Conservation (phyloP, 2,888 invertebrate species). For the Ptilodon capucinus region DNA sequence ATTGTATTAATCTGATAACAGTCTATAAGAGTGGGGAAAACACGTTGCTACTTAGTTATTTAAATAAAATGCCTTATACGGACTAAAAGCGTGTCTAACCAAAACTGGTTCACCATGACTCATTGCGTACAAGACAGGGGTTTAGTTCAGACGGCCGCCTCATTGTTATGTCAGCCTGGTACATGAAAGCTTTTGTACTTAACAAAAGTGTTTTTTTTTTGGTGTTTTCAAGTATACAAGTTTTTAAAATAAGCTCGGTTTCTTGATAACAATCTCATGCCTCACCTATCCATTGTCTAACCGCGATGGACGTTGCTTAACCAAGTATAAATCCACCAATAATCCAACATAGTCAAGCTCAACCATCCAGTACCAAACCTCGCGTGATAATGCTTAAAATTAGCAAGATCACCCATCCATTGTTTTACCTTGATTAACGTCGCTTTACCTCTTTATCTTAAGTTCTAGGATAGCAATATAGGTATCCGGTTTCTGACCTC, state of each 20-base stretch:
- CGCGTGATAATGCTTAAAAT: not conserved
- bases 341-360: not conserved
- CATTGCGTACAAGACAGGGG: not conserved
- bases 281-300: too few relatives aligned
- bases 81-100: not conserved
- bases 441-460: too few relatives aligned
- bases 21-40: too few relatives aligned
- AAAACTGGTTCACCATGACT: not conserved
- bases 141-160: not conserved
- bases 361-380: not conserved
- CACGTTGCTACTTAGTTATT: not conserved
- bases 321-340: too few relatives aligned
- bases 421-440: not conserved
- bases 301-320: too few relatives aligned
- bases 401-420: not conserved
- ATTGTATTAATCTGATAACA: not conserved
- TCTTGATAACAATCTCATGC: too few relatives aligned
- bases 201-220: not conserved
- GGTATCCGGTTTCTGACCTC: too few relatives aligned
- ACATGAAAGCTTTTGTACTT: not conserved
- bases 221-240: not conserved
- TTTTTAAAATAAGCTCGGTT: not conserved
- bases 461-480: too few relatives aligned
- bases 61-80: not conserved
- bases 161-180: not conserved